These are phyloP conservation scores for Parambassis ranga DNA, from an alignment of 2,797 vertebrate species.

Conservation along the genomic window DNA sequence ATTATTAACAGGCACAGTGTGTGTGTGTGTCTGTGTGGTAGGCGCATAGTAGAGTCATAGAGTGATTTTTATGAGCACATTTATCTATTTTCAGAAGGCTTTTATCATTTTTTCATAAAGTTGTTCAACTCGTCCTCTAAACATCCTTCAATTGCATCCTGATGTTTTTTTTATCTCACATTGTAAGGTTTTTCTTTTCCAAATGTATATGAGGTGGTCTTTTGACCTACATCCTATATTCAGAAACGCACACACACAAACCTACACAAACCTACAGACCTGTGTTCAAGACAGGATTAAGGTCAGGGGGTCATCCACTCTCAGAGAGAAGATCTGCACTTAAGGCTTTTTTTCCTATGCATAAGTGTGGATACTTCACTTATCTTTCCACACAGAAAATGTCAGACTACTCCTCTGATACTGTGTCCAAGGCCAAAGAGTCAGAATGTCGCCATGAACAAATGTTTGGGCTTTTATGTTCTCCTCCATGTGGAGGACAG, in stretches of 20 bases:
- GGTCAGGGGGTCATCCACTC: constrained; percentile 37
- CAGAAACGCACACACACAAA: background rate
- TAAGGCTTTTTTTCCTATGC: constrained; percentile 10
- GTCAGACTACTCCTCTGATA: background rate
- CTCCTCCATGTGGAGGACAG: background rate
- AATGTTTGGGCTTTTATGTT: background rate
- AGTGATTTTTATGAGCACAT: constrained; percentile 5
- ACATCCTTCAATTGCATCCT: background rate
- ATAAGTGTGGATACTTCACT: constrained; percentile 1
- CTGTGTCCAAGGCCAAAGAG: background rate
- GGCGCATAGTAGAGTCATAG: constrained; percentile 3
- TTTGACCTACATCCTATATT: background rate
- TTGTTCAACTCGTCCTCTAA: constrained; percentile 18
- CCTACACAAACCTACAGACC: constrained; percentile 4
- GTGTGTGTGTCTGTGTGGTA: constrained; percentile 19
- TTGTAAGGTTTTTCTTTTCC: background rate
- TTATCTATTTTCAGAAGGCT: constrained; percentile 25
- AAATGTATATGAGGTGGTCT: background rate
- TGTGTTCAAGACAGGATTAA: constrained; percentile 29
- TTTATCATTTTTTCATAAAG: constrained; percentile 26
- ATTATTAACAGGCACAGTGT: constrained; percentile 53
- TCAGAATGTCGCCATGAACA: background rate
- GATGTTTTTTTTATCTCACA: background rate
- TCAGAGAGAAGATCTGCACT: constrained; percentile 14
- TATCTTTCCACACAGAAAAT: constrained; percentile 18